Evolutionary conservation across 2,797 vertebrate genomes (phyloP).

Genomic region (Diplodus sargus): DNA sequence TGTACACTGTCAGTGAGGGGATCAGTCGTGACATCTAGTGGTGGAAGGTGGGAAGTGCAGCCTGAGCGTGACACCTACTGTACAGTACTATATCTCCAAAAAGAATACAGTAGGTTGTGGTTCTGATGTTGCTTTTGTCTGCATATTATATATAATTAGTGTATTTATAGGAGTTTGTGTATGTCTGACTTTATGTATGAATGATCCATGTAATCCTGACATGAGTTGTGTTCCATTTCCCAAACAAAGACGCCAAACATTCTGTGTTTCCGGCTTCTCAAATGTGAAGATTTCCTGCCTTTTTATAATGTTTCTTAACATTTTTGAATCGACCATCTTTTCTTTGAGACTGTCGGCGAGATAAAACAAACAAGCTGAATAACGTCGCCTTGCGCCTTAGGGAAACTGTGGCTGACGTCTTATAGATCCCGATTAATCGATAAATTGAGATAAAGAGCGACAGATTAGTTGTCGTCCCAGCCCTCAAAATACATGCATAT

Average conservation of each 20-base stretch:
- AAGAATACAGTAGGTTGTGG: background rate
- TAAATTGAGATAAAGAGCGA: background rate
- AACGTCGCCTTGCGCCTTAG: background rate
- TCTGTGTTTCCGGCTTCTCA: background rate
- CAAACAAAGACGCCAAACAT: background rate
- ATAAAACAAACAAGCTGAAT: background rate
- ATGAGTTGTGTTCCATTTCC: background rate
- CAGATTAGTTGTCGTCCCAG: background rate
- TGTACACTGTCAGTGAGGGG: constrained; percentile 5
- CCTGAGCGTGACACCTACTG: background rate
- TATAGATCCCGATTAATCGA: background rate
- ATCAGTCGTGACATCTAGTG: constrained; percentile 74
- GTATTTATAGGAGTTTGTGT: background rate
- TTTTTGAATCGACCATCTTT: background rate
- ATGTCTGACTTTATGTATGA: background rate
- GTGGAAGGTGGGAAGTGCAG: constrained; percentile 40
- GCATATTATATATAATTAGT: background rate
- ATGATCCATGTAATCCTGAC: background rate
- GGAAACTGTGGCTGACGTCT: background rate
- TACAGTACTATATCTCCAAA: constrained; percentile 5
- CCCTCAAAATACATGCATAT: constrained; percentile 1
- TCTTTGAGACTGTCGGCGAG: background rate
- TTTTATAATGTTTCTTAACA: background rate
- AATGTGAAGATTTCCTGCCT: background rate
- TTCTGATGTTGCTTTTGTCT: background rate